Evolutionary conservation across 1,140 invertebrate genomes (phyloP), one percentile per base, ranked within the genome.

Genomic region (Lepidurus packardi): DNA sequence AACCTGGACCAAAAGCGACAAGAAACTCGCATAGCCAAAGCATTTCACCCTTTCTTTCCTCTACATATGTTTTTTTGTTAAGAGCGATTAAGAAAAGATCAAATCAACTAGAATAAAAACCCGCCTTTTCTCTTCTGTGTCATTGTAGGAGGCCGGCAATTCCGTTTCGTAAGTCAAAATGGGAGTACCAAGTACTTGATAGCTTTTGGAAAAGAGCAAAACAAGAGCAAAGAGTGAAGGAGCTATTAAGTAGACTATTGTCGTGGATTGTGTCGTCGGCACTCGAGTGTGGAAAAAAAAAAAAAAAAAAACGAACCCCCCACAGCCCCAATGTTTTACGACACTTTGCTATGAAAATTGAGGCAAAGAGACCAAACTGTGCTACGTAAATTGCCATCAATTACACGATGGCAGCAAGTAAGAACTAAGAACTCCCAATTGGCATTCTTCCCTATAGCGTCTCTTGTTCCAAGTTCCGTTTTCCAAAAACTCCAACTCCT

Each of bases 271-370:
- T 34, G 34, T 65, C 9, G 53, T 65, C 13, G 53, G 53, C 53
- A 65, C 21, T 65, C 53, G 53, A 65, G 53, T 65, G 53, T 65
- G n/a, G 9, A 65, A 16, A 9, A 21, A 9, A 65, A 7, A 9
- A 65, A 7, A 1, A n/a, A 0, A 65, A 65, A 16, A 16, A 16
- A 21, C 4, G n/a, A 21, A 9, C n/a, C 53, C 53, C 45, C 53
- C 53, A 65, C 53, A 65, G 53, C 53, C 53, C 53, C 53, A 65
- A 16, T 65, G 53, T 65, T 65, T 65, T 65, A 65, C 53, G 53
- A 65, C 53, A 65, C 53, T 65, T 65, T 65, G 53, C 53, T 21
- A 65, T 65, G 53, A 65, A 65, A 65, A 65, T 65, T 21, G 53
- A 65, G 53, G 53, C 53, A 16, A 65, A 65, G 53, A 65, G 34